Percentiles rank a stretch among this genome's conserved stretches.
phyloP scores from a whole-genome alignment of 2,113 vertebrate species.

The Regulus satrapa region DNA sequence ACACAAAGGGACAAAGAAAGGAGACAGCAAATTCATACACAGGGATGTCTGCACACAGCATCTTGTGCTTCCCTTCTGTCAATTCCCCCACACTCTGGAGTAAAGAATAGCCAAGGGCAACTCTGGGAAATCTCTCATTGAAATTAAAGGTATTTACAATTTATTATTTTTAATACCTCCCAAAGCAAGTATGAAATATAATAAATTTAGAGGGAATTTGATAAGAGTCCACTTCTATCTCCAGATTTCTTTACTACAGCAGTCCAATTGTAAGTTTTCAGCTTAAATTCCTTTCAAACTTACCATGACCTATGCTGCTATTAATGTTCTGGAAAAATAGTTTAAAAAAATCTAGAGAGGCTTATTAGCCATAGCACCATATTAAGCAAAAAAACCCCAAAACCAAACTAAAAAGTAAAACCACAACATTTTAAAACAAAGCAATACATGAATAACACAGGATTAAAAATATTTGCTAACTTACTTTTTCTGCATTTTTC shows the following conservation, averaged over 20 bases:
- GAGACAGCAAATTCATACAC: neutral
- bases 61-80: neutral
- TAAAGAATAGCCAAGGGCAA: neutral
- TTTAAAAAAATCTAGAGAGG: neutral
- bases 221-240: neutral
- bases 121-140: neutral
- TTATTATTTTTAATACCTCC: neutral
- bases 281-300: neutral
- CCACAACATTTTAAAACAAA: neutral
- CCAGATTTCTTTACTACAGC: neutral
- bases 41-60: neutral
- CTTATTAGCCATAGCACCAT: neutral
- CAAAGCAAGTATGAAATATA: neutral
- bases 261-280: neutral
- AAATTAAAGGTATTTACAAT: neutral
- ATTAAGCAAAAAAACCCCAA: neutral
- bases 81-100: neutral
- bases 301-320: neutral
- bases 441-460: neutral
- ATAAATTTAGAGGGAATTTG: neutral
- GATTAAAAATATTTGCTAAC: slow-evolving; percentile 23
- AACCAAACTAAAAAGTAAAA: neutral
- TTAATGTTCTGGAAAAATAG: neutral
- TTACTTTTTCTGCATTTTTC: slow-evolving; percentile 98
- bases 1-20: neutral